phyloP scores from a whole-genome alignment of 2,113 vertebrate species.

The Tachysurus vachellii region DNA sequence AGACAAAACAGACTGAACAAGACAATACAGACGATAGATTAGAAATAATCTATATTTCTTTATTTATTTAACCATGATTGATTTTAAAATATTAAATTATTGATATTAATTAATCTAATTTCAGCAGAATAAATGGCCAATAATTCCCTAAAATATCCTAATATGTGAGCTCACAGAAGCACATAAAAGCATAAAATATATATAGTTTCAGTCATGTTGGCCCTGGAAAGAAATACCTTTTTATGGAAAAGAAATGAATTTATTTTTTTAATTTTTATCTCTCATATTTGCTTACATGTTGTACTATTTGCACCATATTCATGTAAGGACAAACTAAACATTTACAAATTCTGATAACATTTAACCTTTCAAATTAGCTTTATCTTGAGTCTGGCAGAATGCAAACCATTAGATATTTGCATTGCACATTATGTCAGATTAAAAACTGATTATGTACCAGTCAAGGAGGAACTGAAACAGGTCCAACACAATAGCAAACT shows the following conservation, averaged over 20 bases:
- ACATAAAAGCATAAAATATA: neutral
- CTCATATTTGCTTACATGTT: conserved; percentile 17
- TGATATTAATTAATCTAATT: neutral
- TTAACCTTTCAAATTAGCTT: neutral
- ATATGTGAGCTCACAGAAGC: neutral
- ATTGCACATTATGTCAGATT: conserved; percentile 1
- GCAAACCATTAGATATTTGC: neutral
- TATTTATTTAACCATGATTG: neutral
- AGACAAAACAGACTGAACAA: no score
- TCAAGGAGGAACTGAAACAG: neutral
- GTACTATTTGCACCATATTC: neutral
- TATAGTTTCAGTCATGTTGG: neutral
- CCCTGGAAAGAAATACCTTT: neutral
- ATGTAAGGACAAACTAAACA: neutral
- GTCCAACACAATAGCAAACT: conserved; percentile 4
- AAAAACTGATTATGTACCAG: neutral
- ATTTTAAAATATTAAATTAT: neutral
- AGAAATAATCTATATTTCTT: neutral
- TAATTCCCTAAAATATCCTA: neutral
- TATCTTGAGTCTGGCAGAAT: neutral
- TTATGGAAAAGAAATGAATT: neutral
- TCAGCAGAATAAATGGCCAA: neutral
- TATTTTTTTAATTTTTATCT: neutral
- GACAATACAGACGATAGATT: no score
- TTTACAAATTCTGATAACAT: conserved; percentile 34